Percentiles rank a stretch among this genome's conserved stretches.
phyloP scores from a whole-genome alignment of 1,140 invertebrate genomes.

The Harpegnathos saltator region DNA sequence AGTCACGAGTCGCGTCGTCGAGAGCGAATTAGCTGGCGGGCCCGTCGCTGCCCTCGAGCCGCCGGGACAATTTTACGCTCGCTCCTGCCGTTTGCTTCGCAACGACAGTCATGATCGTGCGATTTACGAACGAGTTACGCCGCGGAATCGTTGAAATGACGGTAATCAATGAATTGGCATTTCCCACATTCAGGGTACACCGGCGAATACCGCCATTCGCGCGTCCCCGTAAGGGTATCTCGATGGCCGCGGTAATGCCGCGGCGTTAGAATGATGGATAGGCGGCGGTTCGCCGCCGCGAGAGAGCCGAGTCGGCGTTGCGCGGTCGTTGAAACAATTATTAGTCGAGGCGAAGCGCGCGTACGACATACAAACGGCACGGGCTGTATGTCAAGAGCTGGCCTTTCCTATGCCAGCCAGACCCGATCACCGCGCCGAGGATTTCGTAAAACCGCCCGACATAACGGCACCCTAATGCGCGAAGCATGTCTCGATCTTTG shows the following conservation, averaged over 20 bases:
- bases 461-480: constrained; percentile 50
- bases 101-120: constrained; percentile 47
- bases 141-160: constrained; percentile 67
- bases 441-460: constrained; percentile 53
- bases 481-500: constrained; percentile 39
- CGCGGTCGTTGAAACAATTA: constrained; percentile 71
- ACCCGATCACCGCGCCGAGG: not conserved
- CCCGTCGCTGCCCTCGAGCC: not conserved
- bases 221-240: constrained; percentile 57
- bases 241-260: constrained; percentile 54
- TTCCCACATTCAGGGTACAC: constrained; percentile 70
- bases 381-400: constrained; percentile 41
- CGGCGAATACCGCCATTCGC: constrained; percentile 31
- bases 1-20: constrained; percentile 3
- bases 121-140: constrained; percentile 63
- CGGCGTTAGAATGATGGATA: constrained; percentile 72
- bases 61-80: constrained; percentile 24
- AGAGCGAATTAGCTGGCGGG: not conserved
- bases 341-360: constrained; percentile 40
- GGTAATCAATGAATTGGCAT: constrained; percentile 77
- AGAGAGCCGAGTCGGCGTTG: constrained; percentile 3
- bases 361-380: constrained; percentile 15
- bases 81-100: not conserved
- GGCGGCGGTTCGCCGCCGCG: constrained; percentile 12
- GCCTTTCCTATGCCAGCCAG: constrained; percentile 21